Evolutionary conservation across 2,888 invertebrate species (phyloP).

Genomic region (Cryptophagus acutangulus): DNA sequence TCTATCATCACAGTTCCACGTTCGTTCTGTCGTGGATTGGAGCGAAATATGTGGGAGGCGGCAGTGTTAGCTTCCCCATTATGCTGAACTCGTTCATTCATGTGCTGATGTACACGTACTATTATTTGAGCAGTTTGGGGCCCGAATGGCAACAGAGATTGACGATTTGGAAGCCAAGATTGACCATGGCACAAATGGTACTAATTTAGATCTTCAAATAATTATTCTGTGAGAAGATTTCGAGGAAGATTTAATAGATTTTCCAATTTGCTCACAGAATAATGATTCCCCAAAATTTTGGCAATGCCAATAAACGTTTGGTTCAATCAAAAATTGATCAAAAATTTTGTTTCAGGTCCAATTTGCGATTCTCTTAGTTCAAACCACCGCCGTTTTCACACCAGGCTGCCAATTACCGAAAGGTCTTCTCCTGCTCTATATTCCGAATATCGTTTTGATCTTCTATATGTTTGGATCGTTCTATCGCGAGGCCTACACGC

Average conservation of each 20-base stretch:
- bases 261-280: too few relatives aligned
- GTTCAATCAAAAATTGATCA: too few relatives aligned
- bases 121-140: slow-evolving; percentile 61
- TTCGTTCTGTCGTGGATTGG: slow-evolving; percentile 57
- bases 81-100: slow-evolving; percentile 65
- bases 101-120: slow-evolving; percentile 74
- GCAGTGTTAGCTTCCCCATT: slow-evolving; percentile 60
- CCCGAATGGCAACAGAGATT: slow-evolving; percentile 53
- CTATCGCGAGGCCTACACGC: too few relatives aligned
- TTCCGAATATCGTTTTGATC: slow-evolving; percentile 59
- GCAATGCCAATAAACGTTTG: too few relatives aligned
- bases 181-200: slow-evolving; percentile 64
- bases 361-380: slow-evolving; percentile 60
- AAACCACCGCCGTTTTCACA: slow-evolving; percentile 52
- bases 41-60: slow-evolving; percentile 62
- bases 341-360: slow-evolving; percentile 63
- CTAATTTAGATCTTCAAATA: too few relatives aligned
- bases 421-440: slow-evolving; percentile 52
- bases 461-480: slow-evolving; percentile 71
- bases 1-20: slow-evolving; percentile 67
- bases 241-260: too few relatives aligned
- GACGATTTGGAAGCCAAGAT: slow-evolving; percentile 55
- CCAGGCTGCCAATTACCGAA: slow-evolving; percentile 56
- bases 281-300: too few relatives aligned
- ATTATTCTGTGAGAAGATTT: too few relatives aligned